phyloP scores from a whole-genome alignment of 2,113 vertebrate genomes.

The Mus spicilegus region DNA sequence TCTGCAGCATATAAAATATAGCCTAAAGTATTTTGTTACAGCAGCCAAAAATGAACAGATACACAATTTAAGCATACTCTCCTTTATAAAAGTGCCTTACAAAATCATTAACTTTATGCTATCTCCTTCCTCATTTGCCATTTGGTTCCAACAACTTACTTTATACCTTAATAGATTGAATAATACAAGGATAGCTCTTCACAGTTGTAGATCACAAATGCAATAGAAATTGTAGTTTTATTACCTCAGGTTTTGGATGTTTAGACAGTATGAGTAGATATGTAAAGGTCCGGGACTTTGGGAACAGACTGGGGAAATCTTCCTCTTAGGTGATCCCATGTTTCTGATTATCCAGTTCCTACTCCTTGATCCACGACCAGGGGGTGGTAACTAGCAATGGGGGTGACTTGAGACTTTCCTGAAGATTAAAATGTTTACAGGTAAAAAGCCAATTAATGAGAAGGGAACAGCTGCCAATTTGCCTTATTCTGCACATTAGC shows the following conservation, averaged over 20 bases:
- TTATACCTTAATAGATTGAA: constrained; percentile 5
- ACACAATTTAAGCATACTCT: background rate
- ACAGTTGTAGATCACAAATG: background rate
- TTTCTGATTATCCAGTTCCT: background rate
- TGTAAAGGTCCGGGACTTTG: background rate
- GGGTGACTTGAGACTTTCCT: constrained; percentile 5
- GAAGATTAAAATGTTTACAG: background rate
- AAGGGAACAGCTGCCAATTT: background rate
- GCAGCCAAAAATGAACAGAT: background rate
- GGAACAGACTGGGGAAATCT: background rate
- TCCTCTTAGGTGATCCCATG: background rate
- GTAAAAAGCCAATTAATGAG: background rate
- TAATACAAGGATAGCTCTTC: background rate
- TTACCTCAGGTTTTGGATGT: background rate
- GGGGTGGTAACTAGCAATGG: background rate
- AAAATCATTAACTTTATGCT: background rate
- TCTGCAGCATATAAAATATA: background rate
- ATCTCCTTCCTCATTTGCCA: background rate
- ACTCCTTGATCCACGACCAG: background rate
- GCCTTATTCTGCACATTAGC: background rate
- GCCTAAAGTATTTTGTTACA: background rate
- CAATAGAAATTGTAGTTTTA: background rate
- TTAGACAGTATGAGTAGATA: background rate
- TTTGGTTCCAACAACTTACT: background rate
- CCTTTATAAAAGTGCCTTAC: background rate